Conservation (phyloP, 2,113 vertebrate species). For the Corythornis madagascariensis region DNA sequence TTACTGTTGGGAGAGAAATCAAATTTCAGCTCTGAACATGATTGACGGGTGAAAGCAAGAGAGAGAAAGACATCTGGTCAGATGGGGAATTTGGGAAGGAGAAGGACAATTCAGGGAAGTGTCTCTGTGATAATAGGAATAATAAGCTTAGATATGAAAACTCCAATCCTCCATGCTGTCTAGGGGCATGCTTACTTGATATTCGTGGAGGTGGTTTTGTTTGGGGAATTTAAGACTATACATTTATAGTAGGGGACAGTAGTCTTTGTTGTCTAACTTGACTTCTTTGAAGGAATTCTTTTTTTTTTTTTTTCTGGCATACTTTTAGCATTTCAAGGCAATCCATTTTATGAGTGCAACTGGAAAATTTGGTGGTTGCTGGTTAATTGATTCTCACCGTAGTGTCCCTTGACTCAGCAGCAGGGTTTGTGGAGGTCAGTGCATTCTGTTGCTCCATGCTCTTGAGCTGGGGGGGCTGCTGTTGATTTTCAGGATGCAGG, state of each 20-base stretch:
- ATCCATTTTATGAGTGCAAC: background rate
- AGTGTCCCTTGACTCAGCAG: background rate
- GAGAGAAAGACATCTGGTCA: slow-evolving; percentile 76
- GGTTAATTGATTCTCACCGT: background rate
- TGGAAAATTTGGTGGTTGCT: background rate
- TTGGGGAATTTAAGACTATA: slow-evolving; percentile 24
- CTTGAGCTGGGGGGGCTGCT: background rate
- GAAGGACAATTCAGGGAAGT: slow-evolving; percentile 78
- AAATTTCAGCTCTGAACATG: slow-evolving; percentile 78
- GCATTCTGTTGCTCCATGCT: rapidly evolving
- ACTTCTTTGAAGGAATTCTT: background rate
- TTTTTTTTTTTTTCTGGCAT: slow-evolving; percentile 37
- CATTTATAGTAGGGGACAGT: background rate
- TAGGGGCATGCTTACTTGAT: background rate
- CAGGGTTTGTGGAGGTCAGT: background rate
- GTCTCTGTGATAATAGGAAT: slow-evolving; percentile 74
- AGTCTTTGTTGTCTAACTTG: slow-evolving; percentile 3
- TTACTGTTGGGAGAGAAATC: slow-evolving; percentile 81
- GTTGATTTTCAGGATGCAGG: background rate
- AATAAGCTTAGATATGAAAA: slow-evolving; percentile 74
- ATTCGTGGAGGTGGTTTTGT: slow-evolving; percentile 44
- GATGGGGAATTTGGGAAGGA: slow-evolving; percentile 84
- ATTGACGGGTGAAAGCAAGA: slow-evolving; percentile 78
- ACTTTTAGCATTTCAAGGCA: background rate
- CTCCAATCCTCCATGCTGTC: slow-evolving; percentile 16